Conservation (phyloP, 64 coral and sea anemone species). For the Stylophora pistillata region DNA sequence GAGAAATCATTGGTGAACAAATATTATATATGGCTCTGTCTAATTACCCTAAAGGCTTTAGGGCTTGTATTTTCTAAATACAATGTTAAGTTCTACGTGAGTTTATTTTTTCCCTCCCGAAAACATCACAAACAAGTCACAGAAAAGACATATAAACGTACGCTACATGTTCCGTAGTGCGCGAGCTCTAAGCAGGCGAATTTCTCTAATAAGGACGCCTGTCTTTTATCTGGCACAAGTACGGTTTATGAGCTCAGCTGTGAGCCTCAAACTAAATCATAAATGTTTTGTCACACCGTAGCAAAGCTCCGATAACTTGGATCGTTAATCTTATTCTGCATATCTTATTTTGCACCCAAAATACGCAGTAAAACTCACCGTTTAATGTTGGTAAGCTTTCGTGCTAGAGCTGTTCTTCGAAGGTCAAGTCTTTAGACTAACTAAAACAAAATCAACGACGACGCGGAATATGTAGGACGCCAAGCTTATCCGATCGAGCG, state of each 20-base stretch:
- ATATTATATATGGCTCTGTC: slow-evolving; percentile 41
- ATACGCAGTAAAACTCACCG: background rate
- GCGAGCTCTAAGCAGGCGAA: background rate
- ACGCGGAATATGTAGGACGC: slow-evolving; percentile 9
- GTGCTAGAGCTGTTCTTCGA: slow-evolving; percentile 6
- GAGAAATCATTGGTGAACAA: background rate
- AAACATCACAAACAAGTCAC: slow-evolving; percentile 32
- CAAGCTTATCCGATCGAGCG: background rate
- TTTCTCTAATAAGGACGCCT: background rate
- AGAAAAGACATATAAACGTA: too few species aligned
- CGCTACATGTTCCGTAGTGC: background rate
- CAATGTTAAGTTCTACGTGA: background rate
- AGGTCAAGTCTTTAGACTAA: slow-evolving; percentile 11
- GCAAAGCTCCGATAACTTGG: slow-evolving; percentile 1
- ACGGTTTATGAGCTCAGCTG: background rate
- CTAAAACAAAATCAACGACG: slow-evolving; percentile 1
- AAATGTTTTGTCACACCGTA: background rate
- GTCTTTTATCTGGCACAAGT: background rate
- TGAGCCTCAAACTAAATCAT: background rate
- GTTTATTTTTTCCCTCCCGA: background rate
- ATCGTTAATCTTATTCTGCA: slow-evolving; percentile 24
- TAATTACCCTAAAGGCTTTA: slow-evolving; percentile 10
- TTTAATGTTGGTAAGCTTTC: background rate
- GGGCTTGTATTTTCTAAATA: slow-evolving; percentile 1
- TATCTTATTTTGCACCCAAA: slow-evolving; percentile 5